Conservation (phyloP, 1,140 invertebrate genomes). For the Palaemon carinicauda region DNA sequence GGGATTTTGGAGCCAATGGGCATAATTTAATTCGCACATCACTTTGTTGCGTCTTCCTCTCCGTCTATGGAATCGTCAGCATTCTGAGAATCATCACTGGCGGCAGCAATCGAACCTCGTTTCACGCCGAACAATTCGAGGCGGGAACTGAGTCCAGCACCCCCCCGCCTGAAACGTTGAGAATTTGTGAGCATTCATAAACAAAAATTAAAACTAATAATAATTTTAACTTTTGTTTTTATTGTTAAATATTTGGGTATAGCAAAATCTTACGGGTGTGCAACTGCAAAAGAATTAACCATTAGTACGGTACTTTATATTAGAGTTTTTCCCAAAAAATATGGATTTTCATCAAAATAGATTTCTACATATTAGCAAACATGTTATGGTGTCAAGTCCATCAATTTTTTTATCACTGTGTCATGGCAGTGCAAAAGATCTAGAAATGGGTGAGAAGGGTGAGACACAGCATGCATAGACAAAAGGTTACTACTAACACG, state of each 20-base stretch:
- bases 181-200: neutral
- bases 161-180: conserved; percentile 63
- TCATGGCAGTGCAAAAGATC: too few species aligned
- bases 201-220: too few species aligned
- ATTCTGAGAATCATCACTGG: conserved; percentile 70
- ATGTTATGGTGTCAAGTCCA: too few species aligned
- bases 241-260: too few species aligned
- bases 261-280: too few species aligned
- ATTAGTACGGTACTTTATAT: too few species aligned
- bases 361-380: too few species aligned
- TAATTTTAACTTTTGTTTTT: neutral
- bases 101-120: conserved; percentile 75
- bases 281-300: too few species aligned
- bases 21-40: neutral
- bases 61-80: conserved; percentile 66
- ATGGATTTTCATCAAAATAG: too few species aligned
- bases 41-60: conserved; percentile 61
- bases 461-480: neutral
- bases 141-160: conserved; percentile 67
- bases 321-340: too few species aligned
- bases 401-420: too few species aligned
- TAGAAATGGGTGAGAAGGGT: too few species aligned
- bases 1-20: neutral
- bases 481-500: conserved; percentile 51
- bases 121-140: conserved; percentile 69